These are phyloP conservation scores for Pygoscelis adeliae DNA, from an alignment of 2,113 vertebrate genomes.

Conservation along the genomic window DNA sequence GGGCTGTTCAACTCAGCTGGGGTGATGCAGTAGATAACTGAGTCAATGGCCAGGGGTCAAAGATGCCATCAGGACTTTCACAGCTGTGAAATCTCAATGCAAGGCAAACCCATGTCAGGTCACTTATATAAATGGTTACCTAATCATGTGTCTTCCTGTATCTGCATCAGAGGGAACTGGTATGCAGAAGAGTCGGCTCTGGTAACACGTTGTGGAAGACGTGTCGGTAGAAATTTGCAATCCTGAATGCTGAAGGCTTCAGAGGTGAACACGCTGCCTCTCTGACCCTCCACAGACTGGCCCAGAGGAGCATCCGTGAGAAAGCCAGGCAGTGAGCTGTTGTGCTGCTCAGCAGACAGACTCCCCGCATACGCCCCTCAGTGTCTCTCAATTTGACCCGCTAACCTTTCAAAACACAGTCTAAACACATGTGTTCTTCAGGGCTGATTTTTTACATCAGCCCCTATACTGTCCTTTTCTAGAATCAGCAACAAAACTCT, in stretches of 20 bases:
- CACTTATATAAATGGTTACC: not conserved
- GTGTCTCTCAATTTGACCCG: not conserved
- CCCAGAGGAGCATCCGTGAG: accelerated
- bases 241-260: not conserved
- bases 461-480: not conserved
- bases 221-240: not conserved
- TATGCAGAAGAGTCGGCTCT: accelerated
- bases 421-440: not conserved
- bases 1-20: not conserved
- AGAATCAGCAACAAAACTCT: not conserved
- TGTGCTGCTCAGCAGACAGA: not conserved
- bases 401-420: not conserved
- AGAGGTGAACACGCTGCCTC: not conserved
- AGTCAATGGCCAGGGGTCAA: not conserved
- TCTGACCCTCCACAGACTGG: not conserved
- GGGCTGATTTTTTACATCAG: not conserved
- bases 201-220: accelerated
- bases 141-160: not conserved
- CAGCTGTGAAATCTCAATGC: not conserved
- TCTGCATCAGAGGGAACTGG: not conserved
- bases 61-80: not conserved
- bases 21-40: not conserved
- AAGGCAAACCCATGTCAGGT: not conserved
- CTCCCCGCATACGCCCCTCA: accelerated
- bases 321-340: not conserved